These are phyloP conservation scores for Xylocampa areola DNA, from an alignment of 2,888 invertebrate species.

Conservation along the genomic window DNA sequence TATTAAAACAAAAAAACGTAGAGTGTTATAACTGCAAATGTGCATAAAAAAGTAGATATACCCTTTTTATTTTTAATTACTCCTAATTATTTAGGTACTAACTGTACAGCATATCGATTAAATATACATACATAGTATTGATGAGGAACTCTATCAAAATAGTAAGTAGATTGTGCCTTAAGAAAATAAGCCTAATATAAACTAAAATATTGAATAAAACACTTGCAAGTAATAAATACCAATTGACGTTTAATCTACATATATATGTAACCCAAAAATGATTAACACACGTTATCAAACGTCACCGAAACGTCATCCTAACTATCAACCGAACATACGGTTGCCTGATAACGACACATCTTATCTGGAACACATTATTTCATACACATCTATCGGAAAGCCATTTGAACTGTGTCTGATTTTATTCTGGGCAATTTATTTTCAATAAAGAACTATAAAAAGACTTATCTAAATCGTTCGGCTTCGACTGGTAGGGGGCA, in stretches of 20 bases:
- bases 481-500: constrained; percentile 80
- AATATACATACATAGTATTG: no score
- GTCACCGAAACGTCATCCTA: constrained; percentile 60
- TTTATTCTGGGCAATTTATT: constrained; percentile 90
- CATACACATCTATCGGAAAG: constrained; percentile 89
- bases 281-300: constrained; percentile 53
- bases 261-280: constrained; percentile 21
- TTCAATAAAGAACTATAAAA: constrained; percentile 90
- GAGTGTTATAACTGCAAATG: constrained; percentile 11
- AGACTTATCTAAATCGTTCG: constrained; percentile 89
- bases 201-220: no score
- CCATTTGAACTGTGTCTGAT: constrained; percentile 87
- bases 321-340: constrained; percentile 74
- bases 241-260: neutral
- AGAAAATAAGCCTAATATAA: no score
- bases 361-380: constrained; percentile 87
- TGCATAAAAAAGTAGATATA: constrained; percentile 21
- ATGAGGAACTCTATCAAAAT: no score
- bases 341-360: constrained; percentile 76
- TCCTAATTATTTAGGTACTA: no score
- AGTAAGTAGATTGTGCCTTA: no score
- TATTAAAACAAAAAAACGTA: constrained; percentile 22
- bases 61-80: no score
- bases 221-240: no score
- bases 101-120: no score